Base-by-base conservation (phyloP, 2,888 invertebrate genomes). In the Labia minor region DNA sequence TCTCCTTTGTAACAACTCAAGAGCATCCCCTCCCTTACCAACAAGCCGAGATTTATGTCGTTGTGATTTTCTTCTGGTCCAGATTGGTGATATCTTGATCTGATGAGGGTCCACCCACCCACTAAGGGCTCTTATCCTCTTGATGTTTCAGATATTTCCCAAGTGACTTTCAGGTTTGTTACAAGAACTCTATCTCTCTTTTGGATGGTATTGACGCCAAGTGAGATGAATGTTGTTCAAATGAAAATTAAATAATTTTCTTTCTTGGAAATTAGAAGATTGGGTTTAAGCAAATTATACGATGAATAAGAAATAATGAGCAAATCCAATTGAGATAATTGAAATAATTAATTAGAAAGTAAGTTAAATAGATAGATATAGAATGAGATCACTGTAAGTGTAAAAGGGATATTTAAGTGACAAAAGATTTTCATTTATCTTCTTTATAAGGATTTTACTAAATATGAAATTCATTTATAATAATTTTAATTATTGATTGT, bases 321-420 rank as follows among this genome's bases (percentile, higher is more conserved):
- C 10, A 61, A 61, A 61, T 61, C 16, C 61, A 16, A 8, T 61
- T 61, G 1, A 61, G 19, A 61, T 16, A 61, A 61, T 61, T 61
- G 19, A 61, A 61, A 61, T 19, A 61, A 19, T 61, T 16, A 61
- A 19, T 61, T 19, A 61, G 10, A 19, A 1, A 19, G 8, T 61
- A 8, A 26, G 26, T 26, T 3, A 26, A 8, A n/a, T n/a, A n/a
- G n/a, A n/a, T n/a, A n/a, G n/a, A 62, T 67, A 61, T 10, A 65
- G 4, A 67, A 21, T 37, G 61, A 26, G 62, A 26, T 62, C 19
- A 21, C 62, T 62, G 19, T 21, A n/a, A n/a, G n/a, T n/a, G n/a
- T n/a, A n/a, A n/a, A n/a, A n/a, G n/a, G n/a, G n/a, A n/a, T n/a
- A n/a, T n/a, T n/a, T n/a, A n/a, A n/a, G n/a, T n/a, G n/a, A n/a